Base-by-base conservation (phyloP, 1,140 invertebrate species). In the Pseudomyrmex pallidus region DNA sequence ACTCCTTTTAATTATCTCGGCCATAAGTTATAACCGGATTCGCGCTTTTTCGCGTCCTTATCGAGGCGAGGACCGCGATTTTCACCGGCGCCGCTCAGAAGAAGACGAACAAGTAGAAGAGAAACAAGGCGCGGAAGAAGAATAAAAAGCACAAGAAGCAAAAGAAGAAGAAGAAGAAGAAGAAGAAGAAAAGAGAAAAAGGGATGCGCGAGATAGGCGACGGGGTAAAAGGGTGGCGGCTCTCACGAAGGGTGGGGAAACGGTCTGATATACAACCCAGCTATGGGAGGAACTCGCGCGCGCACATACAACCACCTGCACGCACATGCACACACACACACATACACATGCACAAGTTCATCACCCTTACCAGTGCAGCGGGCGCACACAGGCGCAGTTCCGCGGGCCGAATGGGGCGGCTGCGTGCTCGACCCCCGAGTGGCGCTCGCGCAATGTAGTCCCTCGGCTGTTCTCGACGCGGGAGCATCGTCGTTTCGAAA, bases 391-490 rank as follows among this genome's bases (percentile, higher is more conserved):
- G 78, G 78, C 72, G 70, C 64, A 84, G 82, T 77, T 66, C 59
- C 66, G 64, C 83, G 76, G 83, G 86, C 57, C 73, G 83, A 35
- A 88, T 85, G 90, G 85, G 84, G 92, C 91, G 91, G 84, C 91
- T 93, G 92, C 92, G 92, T 90, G 88, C 87, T 91, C 82, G 86
- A 90, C 74, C 74, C 84, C 72, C 54, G 68, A 87, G 85, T 85
- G 89, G 89, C 91, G 92, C 92, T 92, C 91, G 92, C 92, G 92
- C 92, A 93, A 92, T 92, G 90, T 92, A 93, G 92, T 93, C 86
- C 89, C 90, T 91, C 89, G 89, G 89, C 89, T 90, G 90, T 91
- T 91, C 88, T 92, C 88, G 91, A 92, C 86, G 91, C 91, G 89
- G 90, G 90, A 91, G 91, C 87, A 92, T 90, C 91, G 68, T 82